Evolutionary conservation across 2,888 invertebrate genomes (phyloP).

Genomic region (Metacarcinus magister): DNA sequence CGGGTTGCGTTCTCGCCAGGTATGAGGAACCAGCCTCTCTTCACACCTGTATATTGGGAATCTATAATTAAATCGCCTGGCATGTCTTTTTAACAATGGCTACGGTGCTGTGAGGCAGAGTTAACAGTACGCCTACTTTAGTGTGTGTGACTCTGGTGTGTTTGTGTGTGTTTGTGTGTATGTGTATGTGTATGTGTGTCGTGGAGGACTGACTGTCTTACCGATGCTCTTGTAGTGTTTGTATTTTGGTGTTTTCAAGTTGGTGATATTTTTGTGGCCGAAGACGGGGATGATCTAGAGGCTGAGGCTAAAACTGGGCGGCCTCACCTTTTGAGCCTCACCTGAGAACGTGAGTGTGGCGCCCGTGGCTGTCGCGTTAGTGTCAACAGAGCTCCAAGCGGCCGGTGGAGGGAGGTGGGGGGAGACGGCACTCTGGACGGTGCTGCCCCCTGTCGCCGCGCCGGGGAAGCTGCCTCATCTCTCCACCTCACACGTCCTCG

Average conservation of each 20-base stretch:
- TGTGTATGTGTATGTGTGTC: not conserved
- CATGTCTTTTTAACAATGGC: not conserved
- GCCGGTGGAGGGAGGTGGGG: not conserved
- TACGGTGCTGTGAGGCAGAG: not conserved
- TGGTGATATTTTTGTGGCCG: not conserved
- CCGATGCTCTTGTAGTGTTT: not conserved
- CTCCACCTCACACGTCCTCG: constrained; percentile 1
- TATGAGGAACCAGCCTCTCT: not conserved
- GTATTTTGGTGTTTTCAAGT: not conserved
- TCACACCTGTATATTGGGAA: constrained; percentile 33
- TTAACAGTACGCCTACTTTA: constrained; percentile 49
- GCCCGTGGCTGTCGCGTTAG: constrained; percentile 39
- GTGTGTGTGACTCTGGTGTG: not conserved
- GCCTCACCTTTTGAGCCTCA: constrained; percentile 35
- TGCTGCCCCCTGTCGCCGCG: constrained; percentile 33
- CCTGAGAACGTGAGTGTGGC: constrained; percentile 51
- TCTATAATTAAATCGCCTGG: constrained; percentile 45
- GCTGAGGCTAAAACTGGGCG: constrained; percentile 40
- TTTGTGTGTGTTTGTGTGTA: constrained; percentile 16
- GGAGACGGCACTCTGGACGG: constrained; percentile 12
- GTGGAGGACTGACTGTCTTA: not conserved
- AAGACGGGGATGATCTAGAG: constrained; percentile 32
- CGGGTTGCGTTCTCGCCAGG: not conserved
- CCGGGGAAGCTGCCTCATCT: not conserved
- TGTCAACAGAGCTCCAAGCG: constrained; percentile 42